Evolutionary conservation across 1,140 invertebrate species (phyloP), one percentile per base, ranked within the genome.

Genomic region (Micrasema minimum): DNA sequence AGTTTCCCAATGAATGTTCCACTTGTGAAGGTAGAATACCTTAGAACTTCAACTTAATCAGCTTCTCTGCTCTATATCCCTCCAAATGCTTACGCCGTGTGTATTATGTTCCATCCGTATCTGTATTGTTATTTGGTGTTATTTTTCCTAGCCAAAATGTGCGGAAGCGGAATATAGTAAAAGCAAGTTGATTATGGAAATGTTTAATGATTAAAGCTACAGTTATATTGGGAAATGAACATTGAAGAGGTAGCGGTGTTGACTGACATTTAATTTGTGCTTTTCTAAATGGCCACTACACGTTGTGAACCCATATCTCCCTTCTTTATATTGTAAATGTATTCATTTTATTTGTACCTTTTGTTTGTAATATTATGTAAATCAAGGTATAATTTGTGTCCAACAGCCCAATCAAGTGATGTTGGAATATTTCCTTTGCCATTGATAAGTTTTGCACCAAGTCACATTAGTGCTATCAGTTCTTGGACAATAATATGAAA

Each of bases 221-320:
- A 18, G 50, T 31, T 53, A 26, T 50, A 41, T 51, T 67, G 65
- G 50, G 65, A 55, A 67, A 53, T 55, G 62, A 53, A 55, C 65
- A 67, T 67, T 46, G 12, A 23, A 53, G 65, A 66, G 69, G 73
- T 57, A 72, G 43, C 66, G 64, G 59, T 11, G 41, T 66, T 70
- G 74, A 75, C 74, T 75, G 74, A 72, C 66, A 48, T 72, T 69
- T 69, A 71, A 57, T 53, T 31, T 75, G 70, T 72, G 66, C 70
- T 69, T 75, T 71, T 72, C 69, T 72, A 64, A 48, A 75, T 72
- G 69, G 46, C 41, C 45, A 38, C 70, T 45, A 62, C 61, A 51
- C 53, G 46, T 66, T 72, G 41, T 70, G 16, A 50, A 61, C 62
- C 62, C 66, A 69, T 72, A 69, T 72, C 67, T 72, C 70, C 53